phyloP scores from a whole-genome alignment of 2,113 vertebrate species.

The Pseudopodoces humilis region DNA sequence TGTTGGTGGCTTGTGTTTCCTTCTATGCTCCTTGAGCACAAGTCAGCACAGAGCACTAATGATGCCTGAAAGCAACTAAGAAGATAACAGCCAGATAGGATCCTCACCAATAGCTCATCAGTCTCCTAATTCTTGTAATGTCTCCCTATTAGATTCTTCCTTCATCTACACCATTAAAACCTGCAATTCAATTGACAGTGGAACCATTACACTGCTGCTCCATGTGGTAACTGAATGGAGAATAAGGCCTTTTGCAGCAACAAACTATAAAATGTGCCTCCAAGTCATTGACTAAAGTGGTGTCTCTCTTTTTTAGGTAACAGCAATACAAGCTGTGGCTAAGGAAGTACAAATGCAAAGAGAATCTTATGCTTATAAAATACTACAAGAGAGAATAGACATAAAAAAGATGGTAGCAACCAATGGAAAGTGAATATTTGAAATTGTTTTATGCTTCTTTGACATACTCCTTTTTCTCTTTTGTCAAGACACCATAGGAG shows the following conservation, averaged over 20 bases:
- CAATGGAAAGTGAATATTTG: neutral
- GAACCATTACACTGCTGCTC: neutral
- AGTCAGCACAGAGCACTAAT: neutral
- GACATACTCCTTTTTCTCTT: neutral
- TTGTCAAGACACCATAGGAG: neutral
- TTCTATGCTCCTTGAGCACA: neutral
- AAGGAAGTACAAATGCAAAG: neutral
- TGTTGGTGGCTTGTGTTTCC: neutral
- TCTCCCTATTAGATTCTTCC: neutral
- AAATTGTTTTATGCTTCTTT: neutral
- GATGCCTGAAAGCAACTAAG: neutral
- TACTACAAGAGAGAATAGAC: neutral
- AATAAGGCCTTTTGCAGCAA: neutral
- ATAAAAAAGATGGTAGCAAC: neutral
- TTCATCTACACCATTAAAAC: neutral
- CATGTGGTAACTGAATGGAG: neutral
- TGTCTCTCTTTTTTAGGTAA: neutral
- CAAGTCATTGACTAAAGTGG: neutral
- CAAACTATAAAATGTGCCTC: neutral
- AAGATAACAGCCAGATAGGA: neutral
- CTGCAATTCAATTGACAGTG: neutral
- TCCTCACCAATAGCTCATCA: neutral
- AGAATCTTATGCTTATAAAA: neutral
- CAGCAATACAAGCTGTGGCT: neutral
- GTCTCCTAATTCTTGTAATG: neutral